A percentile compares a stretch with the other conserved stretches of the same genome.
Conservation (phyloP, 2,113 vertebrate genomes). For the Gopherus flavomarginatus region DNA sequence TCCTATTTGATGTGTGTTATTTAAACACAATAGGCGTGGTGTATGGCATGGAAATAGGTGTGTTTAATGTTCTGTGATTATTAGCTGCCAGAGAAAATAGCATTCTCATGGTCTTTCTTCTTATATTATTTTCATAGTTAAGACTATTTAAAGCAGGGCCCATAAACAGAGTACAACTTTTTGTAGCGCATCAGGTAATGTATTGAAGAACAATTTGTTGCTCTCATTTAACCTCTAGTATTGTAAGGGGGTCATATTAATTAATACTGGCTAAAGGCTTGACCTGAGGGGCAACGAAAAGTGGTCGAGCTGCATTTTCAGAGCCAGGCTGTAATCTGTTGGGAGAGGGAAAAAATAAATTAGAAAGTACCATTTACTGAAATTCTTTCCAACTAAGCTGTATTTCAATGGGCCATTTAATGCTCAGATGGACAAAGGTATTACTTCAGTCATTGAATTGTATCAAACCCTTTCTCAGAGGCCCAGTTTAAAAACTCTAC, state of each 20-base stretch:
- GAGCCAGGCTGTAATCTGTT: constrained; percentile 78
- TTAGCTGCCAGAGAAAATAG: constrained; percentile 46
- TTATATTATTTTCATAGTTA: constrained; percentile 62
- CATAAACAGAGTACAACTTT: constrained; percentile 43
- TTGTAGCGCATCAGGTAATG: constrained; percentile 59
- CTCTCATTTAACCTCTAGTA: constrained; percentile 86
- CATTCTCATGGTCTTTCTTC: not conserved
- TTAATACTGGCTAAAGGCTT: constrained; percentile 89
- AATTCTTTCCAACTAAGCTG: constrained; percentile 84
- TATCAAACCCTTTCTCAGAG: constrained; percentile 83
- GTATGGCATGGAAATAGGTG: constrained; percentile 54
- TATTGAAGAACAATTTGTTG: constrained; percentile 60
- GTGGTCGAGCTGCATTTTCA: constrained; percentile 85
- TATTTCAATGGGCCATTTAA: constrained; percentile 87
- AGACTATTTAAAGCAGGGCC: constrained; percentile 32
- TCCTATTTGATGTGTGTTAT: constrained; percentile 62
- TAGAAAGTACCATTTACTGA: constrained; percentile 80
- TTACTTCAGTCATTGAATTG: constrained; percentile 86
- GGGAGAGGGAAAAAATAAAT: constrained; percentile 75
- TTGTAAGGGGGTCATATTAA: constrained; percentile 90
- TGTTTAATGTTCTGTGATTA: constrained; percentile 60
- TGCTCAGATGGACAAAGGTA: constrained; percentile 89
- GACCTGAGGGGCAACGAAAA: constrained; percentile 85
- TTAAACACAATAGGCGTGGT: constrained; percentile 67
- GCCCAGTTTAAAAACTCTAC: constrained; percentile 78